Base-by-base conservation (phyloP, 2,888 invertebrate species). In the Drosophila tanythrix region DNA sequence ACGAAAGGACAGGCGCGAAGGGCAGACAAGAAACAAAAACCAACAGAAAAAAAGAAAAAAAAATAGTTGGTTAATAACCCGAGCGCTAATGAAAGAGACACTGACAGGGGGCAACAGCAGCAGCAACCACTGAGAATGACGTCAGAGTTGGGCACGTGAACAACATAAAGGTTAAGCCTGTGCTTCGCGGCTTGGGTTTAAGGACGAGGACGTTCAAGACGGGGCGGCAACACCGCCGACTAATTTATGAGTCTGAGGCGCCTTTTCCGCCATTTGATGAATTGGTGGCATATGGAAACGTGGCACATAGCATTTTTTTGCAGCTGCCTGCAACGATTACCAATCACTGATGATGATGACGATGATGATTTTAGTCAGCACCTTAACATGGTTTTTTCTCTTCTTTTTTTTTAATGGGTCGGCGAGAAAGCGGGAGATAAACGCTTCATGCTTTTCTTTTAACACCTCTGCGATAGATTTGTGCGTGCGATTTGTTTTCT, bases 381-480 rank as follows among this genome's bases (percentile, higher is more conserved):
- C 25, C 46, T 29, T 31, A 29, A 29, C 15, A 38, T 25, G n/a
- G 2, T 1, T 25, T 57, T 21, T 63, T 27, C 33, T 27, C 64
- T 57, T 38, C 62, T 78, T 66, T 70, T 35, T 48, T 48, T 46
- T 72, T 76, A 84, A 89, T 88, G 86, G 80, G 71, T 69, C 74
- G 73, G 68, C 75, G 78, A 88, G 85, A 85, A 90, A 85, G 81
- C 87, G 83, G 69, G 66, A 70, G 80, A 79, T 90, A 90, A 90
- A 85, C 86, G 89, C 81, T 81, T 53, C 71, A 76, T 87, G 89
- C 77, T 89, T 88, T 89, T 88, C 89, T 89, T 84, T 87, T 90
- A 87, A 90, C 87, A 90, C 90, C 89, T 90, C 84, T 76, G 72
- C 82, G 89, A 89, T 79, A 89, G 90, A 86, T 90, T 90, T 90